Percentiles rank a stretch among this genome's conserved stretches.
These are phyloP conservation scores for Myripristis murdjan DNA, from an alignment of 2,797 vertebrate species.

Conservation along the genomic window DNA sequence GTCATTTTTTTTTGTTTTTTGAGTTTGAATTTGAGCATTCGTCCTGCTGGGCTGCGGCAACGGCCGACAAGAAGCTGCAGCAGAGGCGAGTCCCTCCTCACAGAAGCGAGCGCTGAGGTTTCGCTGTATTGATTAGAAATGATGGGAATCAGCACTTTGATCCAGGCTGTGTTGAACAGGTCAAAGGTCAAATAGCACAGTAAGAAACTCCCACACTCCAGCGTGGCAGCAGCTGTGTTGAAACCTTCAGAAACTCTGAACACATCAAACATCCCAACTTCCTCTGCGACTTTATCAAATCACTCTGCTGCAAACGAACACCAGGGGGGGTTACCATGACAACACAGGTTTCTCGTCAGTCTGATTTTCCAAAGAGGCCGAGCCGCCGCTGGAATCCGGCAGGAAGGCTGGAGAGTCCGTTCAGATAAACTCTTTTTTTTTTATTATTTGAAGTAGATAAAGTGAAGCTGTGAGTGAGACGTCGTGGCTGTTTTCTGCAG, in stretches of 20 bases:
- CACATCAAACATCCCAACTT: slow-evolving; percentile 18
- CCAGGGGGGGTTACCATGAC: slow-evolving; percentile 23
- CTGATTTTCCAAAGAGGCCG: slow-evolving; percentile 20
- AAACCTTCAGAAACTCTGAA: slow-evolving; percentile 4
- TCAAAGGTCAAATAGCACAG: no score
- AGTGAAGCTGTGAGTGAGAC: slow-evolving; percentile 27
- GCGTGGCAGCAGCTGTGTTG: background rate
- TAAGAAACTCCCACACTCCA: slow-evolving; percentile 9
- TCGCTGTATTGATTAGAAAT: no score
- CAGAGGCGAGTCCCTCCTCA: no score
- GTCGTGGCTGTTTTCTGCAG: slow-evolving; percentile 20
- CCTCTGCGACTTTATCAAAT: slow-evolving; percentile 16
- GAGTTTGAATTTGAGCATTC: no score
- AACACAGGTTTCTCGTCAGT: slow-evolving; percentile 43
- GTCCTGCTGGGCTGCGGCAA: no score
- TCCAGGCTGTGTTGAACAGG: no score
- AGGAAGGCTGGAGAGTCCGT: slow-evolving; percentile 47
- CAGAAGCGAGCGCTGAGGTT: no score
- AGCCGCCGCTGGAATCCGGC: slow-evolving; percentile 31
- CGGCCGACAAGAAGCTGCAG: no score
- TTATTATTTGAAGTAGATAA: no score
- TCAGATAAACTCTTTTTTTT: slow-evolving; percentile 51
- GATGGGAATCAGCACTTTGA: no score
- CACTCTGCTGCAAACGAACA: slow-evolving; percentile 3
- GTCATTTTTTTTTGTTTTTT: no score